These are phyloP conservation scores for Myzus persicae DNA, from an alignment of 1,140 invertebrate species.

Conservation along the genomic window DNA sequence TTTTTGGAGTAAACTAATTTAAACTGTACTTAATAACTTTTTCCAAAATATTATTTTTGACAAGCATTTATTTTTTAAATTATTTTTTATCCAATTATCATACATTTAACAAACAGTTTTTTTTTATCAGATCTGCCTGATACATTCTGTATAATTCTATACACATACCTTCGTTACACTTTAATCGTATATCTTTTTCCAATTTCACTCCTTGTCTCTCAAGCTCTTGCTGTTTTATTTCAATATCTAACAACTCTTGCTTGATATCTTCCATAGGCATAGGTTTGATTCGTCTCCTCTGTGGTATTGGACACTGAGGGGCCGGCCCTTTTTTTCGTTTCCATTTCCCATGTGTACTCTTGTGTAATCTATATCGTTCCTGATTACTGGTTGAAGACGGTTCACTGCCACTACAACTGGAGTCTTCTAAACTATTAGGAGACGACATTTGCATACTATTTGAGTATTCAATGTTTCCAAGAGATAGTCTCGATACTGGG, in stretches of 20 bases:
- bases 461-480: background rate
- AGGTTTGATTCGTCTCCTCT: conserved; percentile 69
- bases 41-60: no score
- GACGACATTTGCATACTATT: background rate
- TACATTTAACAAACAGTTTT: no score
- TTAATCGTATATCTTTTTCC: conserved; percentile 84
- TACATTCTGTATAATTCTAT: no score
- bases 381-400: background rate
- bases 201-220: conserved; percentile 85
- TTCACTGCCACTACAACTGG: conserved; percentile 53
- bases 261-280: conserved; percentile 78
- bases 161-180: conserved; percentile 69
- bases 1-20: no score
- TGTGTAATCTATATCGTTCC: conserved; percentile 63
- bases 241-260: conserved; percentile 79
- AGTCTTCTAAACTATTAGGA: conserved; percentile 43
- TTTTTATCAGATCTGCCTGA: no score
- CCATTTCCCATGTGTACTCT: conserved; percentile 74
- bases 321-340: conserved; percentile 82
- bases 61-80: no score
- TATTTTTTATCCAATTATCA: no score
- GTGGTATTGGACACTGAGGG: conserved; percentile 77
- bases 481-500: background rate
- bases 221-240: conserved; percentile 86
- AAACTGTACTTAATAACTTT: no score